A percentile compares a stretch with the other conserved stretches of the same genome.
Evolutionary conservation across 2,113 vertebrate species (phyloP).

Genomic region (Vicugna pacos): DNA sequence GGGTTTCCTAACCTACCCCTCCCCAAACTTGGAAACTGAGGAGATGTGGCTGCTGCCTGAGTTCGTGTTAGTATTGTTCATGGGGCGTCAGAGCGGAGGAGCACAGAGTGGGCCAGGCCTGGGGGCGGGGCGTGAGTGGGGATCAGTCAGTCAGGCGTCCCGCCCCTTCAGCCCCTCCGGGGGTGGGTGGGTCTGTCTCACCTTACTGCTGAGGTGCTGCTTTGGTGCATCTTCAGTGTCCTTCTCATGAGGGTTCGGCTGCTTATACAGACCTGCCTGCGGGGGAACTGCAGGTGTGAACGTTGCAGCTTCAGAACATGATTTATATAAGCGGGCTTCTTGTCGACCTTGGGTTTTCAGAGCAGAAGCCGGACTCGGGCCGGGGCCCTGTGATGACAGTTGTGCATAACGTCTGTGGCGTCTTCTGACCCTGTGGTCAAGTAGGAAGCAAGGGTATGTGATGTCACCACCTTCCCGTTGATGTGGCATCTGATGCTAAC

Average conservation of each 20-base stretch:
- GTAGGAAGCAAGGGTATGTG: background rate
- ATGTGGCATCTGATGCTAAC: background rate
- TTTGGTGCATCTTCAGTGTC: background rate
- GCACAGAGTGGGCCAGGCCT: background rate
- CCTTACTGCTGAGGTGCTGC: background rate
- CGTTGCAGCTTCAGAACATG: background rate
- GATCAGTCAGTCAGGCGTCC: background rate
- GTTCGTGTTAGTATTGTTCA: background rate
- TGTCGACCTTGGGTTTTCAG: background rate
- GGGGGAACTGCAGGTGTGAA: background rate
- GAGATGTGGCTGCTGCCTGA: background rate
- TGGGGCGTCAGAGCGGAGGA: background rate
- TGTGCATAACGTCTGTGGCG: background rate
- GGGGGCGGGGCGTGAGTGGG: background rate
- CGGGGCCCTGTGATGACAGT: background rate
- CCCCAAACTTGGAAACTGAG: background rate
- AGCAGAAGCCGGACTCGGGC: background rate
- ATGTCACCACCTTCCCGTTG: background rate
- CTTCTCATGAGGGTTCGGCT: background rate
- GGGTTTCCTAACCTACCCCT: background rate
- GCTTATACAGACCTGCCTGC: background rate
- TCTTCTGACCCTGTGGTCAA: background rate
- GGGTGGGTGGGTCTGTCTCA: background rate
- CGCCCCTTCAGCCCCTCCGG: background rate
- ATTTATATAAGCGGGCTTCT: background rate